Conservation (phyloP, 2,113 vertebrate species). For the Salvator merianae region DNA sequence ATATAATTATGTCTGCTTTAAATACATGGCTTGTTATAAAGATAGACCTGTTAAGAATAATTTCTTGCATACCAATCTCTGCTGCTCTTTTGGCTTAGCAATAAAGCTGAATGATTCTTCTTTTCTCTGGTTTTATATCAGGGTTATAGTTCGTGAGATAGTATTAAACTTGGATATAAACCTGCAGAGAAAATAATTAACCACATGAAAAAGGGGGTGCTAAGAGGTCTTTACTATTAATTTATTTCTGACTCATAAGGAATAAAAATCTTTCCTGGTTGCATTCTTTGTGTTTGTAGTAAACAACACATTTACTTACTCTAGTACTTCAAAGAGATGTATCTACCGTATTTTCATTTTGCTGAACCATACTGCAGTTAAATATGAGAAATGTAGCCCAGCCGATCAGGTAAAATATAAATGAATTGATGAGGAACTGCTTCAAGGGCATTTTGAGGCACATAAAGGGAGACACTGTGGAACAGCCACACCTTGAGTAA, state of each 20-base stretch:
- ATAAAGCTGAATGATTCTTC: conserved; percentile 48
- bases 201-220: conserved; percentile 15
- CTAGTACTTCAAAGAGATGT: background rate
- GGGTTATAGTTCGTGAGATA: conserved; percentile 20
- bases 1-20: conserved; percentile 31
- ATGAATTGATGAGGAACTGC: background rate
- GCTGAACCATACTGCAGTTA: background rate
- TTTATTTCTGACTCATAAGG: conserved; percentile 36
- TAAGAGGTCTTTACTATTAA: conserved; percentile 19
- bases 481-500: background rate
- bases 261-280: conserved; percentile 6
- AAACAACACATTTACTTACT: conserved; percentile 10
- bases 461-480: background rate
- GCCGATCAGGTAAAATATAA: background rate
- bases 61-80: conserved; percentile 26
- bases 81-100: conserved; percentile 33
- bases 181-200: conserved; percentile 41
- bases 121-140: conserved; percentile 35
- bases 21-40: conserved; percentile 20
- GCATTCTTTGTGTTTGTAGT: background rate
- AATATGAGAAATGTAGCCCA: background rate
- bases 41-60: conserved; percentile 35
- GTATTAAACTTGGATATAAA: conserved; percentile 42
- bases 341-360: background rate
- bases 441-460: background rate